Base-by-base conservation (phyloP, 2,888 invertebrate species). In the Yponomeuta evonymella region DNA sequence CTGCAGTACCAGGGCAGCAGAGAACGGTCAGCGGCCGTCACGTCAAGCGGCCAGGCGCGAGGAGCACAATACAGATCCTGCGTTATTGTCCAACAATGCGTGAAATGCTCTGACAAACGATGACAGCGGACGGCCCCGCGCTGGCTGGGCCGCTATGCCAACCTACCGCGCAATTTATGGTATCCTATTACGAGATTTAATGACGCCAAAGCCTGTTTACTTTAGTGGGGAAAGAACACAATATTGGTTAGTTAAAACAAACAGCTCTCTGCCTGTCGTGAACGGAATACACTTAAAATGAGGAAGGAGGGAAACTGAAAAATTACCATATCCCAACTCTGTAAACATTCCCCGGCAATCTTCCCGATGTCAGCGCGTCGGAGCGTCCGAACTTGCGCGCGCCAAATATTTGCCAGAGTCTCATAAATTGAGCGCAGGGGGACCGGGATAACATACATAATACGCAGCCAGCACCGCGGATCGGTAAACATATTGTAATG, bases 71-170 rank as follows among this genome's bases (percentile, higher is more conserved):
- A 66, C 71, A 71, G 68, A 66, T 71, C 83, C 81, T 87, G 90
- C 91, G 89, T 89, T 90, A 90, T 92, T 89, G 89, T 88, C 90
- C 91, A 89, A 90, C 92, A 90, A 91, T 87, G 92, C 92, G 91
- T 91, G 91, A 92, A 92, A 92, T 88, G 89, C 88, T 84, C 92
- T 92, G 92, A 92, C 92, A 92, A 92, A 93, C 92, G 93, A 92
- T 90, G 93, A 91, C 93, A 91, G 88, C 86, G 86, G 86, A 85
- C 86, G 86, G 83, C 85, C 68, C 70, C 71, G 70, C 72, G 74
- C 73, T 65, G 67, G 71, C 82, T 83, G 77, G 83, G 83, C 84
- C 82, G 80, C 83, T 81, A 80, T 85, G 83, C 83, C 88, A 87
- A 87, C 89, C 90, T 89, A 58, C 87, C 87, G 81, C 29, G 86